These are phyloP conservation scores for Sebastes nivosus DNA, from an alignment of 2,797 vertebrate genomes.

Conservation along the genomic window DNA sequence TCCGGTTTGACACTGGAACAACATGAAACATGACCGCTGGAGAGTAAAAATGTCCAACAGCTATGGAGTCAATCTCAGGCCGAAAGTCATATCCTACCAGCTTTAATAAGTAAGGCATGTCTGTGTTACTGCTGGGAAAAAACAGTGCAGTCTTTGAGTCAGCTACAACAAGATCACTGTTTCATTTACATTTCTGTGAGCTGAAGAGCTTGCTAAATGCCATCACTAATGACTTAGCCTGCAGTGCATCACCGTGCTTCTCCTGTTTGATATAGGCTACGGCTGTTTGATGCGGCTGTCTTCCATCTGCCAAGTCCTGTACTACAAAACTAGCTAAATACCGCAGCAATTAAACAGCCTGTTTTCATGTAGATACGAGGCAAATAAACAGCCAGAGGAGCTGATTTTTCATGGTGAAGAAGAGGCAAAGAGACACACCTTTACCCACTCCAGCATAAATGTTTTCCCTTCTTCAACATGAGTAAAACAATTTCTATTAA, in stretches of 20 bases:
- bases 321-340: conserved; percentile 50
- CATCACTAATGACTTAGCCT: conserved; percentile 68
- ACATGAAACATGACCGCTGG: neutral
- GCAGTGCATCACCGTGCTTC: conserved; percentile 51
- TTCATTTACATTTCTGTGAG: conserved; percentile 68
- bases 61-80: neutral
- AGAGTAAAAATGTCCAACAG: neutral
- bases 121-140: neutral
- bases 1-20: conserved; percentile 16
- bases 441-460: neutral
- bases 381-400: conserved; percentile 32
- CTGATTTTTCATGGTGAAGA: conserved; percentile 30
- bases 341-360: conserved; percentile 46
- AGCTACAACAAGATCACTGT: conserved; percentile 29
- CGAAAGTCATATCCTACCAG: neutral
- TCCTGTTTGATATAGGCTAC: conserved; percentile 57
- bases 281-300: conserved; percentile 46
- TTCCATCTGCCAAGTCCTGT: conserved; percentile 63
- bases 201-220: conserved; percentile 67
- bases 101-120: neutral
- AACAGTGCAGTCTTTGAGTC: conserved; percentile 11
- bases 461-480: neutral
- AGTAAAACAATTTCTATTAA: neutral
- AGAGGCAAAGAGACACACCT: neutral
- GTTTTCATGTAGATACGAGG: conserved; percentile 37